Evolutionary conservation across 2,797 vertebrate species (phyloP).

Genomic region (Acestrorhynchus altus): DNA sequence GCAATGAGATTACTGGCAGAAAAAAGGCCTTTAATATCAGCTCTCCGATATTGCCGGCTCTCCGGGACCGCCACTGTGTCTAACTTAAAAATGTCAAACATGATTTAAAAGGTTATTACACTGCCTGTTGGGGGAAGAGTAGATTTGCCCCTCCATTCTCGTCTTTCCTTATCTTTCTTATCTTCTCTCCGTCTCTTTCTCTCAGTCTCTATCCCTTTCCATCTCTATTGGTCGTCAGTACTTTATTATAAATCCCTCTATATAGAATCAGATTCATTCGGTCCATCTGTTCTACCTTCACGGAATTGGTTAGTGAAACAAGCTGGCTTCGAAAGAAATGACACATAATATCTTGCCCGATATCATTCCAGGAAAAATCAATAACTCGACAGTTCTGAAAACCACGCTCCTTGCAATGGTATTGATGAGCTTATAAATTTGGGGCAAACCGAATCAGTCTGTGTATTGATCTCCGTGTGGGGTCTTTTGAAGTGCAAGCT

Average conservation of each 20-base stretch:
- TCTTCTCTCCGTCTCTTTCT: conserved; percentile 26
- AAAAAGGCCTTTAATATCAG: conserved; percentile 85
- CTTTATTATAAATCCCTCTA: conserved; percentile 64
- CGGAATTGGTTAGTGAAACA: conserved; percentile 51
- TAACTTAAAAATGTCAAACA: conserved; percentile 88
- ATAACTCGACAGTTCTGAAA: conserved; percentile 42
- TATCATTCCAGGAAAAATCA: conserved; percentile 56
- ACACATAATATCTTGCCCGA: conserved; percentile 44
- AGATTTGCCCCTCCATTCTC: conserved; percentile 32
- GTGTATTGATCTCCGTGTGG: conserved; percentile 65
- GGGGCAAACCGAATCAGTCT: conserved; percentile 49
- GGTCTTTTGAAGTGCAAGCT: conserved; percentile 62
- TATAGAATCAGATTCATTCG: conserved; percentile 55
- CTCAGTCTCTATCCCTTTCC: conserved; percentile 26
- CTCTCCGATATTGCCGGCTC: conserved; percentile 75
- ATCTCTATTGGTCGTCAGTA: conserved; percentile 58
- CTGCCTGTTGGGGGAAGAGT: conserved; percentile 67
- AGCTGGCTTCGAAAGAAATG: conserved; percentile 36
- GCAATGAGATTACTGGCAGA: conserved; percentile 85
- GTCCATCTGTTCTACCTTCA: conserved; percentile 49
- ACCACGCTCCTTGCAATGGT: conserved; percentile 38
- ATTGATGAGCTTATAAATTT: conserved; percentile 54
- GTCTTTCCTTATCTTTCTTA: conserved; percentile 6
- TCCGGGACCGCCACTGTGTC: conserved; percentile 76
- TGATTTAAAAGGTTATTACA: conserved; percentile 92